Evolutionary conservation across 2,888 invertebrate genomes (phyloP), one percentile per base, ranked within the genome.

Genomic region (Patella pellucida): DNA sequence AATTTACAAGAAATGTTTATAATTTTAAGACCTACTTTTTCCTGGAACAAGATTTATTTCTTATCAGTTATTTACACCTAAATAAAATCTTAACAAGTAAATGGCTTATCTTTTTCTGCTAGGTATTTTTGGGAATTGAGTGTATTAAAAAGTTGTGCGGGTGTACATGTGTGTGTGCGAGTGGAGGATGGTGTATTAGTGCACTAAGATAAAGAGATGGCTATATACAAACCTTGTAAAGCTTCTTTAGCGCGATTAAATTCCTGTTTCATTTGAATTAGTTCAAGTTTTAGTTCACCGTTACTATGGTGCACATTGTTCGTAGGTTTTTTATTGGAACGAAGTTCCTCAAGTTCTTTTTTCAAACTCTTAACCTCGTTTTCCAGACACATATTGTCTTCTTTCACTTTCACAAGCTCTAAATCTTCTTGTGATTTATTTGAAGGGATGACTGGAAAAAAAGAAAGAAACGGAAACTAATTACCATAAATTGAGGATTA

Each of bases 181-280:
- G 27, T 27, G 31, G 41, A 41, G 41, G 41, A 41, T 41, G 41
- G 9, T 41, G 41, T 41, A 2, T 9, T 69, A 31, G 9, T 31
- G 3, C 31, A 69, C 50, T 14, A 23, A 3, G 27, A 51, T 11
- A 70, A 4, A 68, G 19, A 15, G 27, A 11, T 41, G 11, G 16
- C 23, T 9, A 9, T 41, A 41, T 54, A 71, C 82, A 76, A 85
- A 93, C 93, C 92, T 85, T 92, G 94, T 51, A 96, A 93, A 70
- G 95, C 95, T 91, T 96, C 96, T 90, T 95, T 94, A 27, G 95
- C 95, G 79, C 95, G 73, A 78, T 83, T 85, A 31, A 89, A 93
- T 78, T 94, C 93, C 77, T 96, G 92, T 86, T 95, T 95, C 86
- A 94, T 94, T 87, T 95, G 94, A 71, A 95, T 91, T 76, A 92